phyloP scores from a whole-genome alignment of 2,888 invertebrate species.

The Nymphalis urticae region DNA sequence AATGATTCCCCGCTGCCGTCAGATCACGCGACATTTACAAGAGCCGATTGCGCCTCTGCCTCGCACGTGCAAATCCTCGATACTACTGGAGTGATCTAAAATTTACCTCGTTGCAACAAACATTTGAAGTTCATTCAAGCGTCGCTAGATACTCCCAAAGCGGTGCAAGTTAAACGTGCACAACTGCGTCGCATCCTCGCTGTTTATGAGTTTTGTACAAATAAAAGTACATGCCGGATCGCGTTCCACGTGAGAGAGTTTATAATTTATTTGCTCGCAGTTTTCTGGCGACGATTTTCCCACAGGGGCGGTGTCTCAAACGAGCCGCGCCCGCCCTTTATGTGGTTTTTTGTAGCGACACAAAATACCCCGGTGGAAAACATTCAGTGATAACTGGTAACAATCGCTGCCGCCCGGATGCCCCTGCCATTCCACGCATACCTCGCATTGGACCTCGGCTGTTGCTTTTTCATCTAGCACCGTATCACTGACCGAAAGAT shows the following conservation, averaged over 20 bases:
- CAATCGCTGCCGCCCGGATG: slow-evolving; percentile 81
- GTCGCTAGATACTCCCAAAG: slow-evolving; percentile 37
- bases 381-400: slow-evolving; percentile 82
- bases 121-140: slow-evolving; percentile 28
- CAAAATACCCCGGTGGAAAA: slow-evolving; percentile 79
- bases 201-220: slow-evolving; percentile 42
- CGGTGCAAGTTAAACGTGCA: slow-evolving; percentile 35
- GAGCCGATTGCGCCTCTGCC: slow-evolving; percentile 62
- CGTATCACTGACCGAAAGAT: slow-evolving; percentile 56
- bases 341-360: slow-evolving; percentile 80
- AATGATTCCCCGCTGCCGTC: slow-evolving; percentile 65
- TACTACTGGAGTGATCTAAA: slow-evolving; percentile 14
- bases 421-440: slow-evolving; percentile 78
- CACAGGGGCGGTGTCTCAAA: slow-evolving; percentile 80
- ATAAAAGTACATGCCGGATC: slow-evolving; percentile 56
- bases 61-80: slow-evolving; percentile 50
- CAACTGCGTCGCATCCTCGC: slow-evolving; percentile 41
- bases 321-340: slow-evolving; percentile 79
- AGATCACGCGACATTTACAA: slow-evolving; percentile 56
- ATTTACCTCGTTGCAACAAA: slow-evolving; percentile 22
- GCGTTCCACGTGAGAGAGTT: slow-evolving; percentile 76
- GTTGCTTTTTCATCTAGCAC: slow-evolving; percentile 77
- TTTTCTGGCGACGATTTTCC: slow-evolving; percentile 81
- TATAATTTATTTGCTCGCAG: slow-evolving; percentile 80
- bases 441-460: slow-evolving; percentile 67